phyloP scores from a whole-genome alignment of 2,113 vertebrate species.

The Aegotheles bennettii region DNA sequence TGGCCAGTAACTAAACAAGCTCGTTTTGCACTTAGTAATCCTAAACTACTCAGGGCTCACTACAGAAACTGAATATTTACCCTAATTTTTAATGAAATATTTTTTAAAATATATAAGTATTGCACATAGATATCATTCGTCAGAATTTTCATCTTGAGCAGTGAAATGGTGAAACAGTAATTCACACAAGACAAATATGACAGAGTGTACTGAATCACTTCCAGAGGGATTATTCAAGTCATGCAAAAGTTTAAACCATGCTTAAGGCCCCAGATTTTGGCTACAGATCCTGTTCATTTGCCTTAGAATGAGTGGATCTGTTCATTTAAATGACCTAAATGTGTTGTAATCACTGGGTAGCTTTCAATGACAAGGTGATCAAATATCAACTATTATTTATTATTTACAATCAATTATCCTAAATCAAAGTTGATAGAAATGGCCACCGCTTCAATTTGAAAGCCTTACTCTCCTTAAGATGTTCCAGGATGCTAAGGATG shows the following conservation, averaged over 20 bases:
- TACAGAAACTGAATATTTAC: neutral
- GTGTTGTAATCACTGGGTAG: neutral
- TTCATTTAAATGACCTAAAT: neutral
- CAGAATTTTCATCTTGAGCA: neutral
- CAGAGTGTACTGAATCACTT: neutral
- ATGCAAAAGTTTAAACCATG: neutral
- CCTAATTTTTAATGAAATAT: neutral
- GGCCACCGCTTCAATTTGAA: neutral
- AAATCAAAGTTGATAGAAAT: neutral
- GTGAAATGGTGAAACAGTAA: neutral
- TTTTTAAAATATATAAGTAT: neutral
- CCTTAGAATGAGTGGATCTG: neutral
- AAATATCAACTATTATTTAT: neutral
- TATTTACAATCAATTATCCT: conserved; percentile 21
- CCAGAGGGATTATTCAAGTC: neutral
- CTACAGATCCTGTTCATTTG: conserved; percentile 8
- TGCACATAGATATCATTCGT: too few species aligned
- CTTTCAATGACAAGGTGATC: neutral
- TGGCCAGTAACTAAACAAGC: neutral
- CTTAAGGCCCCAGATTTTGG: neutral
- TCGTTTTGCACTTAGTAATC: neutral
- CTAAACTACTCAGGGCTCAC: neutral
- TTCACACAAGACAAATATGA: neutral
- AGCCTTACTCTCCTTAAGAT: neutral
- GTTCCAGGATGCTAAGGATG: neutral